Evolutionary conservation across 2,888 invertebrate species (phyloP).

Genomic region (Tachystola acroxantha): DNA sequence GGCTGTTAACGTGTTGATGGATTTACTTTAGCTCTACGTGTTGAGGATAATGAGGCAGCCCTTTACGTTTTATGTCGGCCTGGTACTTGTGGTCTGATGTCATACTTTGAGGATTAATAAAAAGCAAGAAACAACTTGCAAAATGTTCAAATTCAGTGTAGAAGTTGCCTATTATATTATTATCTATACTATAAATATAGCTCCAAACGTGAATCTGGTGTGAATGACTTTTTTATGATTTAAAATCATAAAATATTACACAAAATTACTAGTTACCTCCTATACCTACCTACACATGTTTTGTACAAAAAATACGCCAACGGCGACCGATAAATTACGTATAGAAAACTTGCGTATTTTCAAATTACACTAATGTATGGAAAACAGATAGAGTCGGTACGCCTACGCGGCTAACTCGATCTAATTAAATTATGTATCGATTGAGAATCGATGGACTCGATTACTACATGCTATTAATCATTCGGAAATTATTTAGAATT

Average conservation of each 20-base stretch:
- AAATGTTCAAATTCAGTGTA: no score
- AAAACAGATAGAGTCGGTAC: constrained; percentile 16
- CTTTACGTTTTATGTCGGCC: constrained; percentile 6
- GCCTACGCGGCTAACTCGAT: constrained; percentile 42
- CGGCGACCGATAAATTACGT: constrained; percentile 11
- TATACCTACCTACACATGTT: constrained; percentile 6
- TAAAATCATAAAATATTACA: constrained; percentile 10
- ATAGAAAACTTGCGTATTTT: constrained; percentile 14
- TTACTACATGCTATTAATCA: constrained; percentile 19
- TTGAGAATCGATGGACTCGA: constrained; percentile 36
- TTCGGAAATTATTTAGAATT: constrained; percentile 12
- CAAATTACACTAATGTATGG: constrained; percentile 14
- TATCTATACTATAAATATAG: no score
- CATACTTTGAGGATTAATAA: neutral
- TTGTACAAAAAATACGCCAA: constrained; percentile 9
- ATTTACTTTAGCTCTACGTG: constrained; percentile 26
- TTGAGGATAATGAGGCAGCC: constrained; percentile 21
- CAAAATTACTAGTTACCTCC: constrained; percentile 12
- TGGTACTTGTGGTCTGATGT: neutral
- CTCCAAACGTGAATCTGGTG: no score
- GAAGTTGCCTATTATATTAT: no score
- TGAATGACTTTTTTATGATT: neutral
- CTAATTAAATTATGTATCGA: constrained; percentile 60
- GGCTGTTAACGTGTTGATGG: constrained; percentile 23
- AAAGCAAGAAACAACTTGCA: no score